Evolutionary conservation across 2,888 invertebrate genomes (phyloP), one percentile per base, ranked within the genome.

Genomic region (Hirtodrosophila duncani): DNA sequence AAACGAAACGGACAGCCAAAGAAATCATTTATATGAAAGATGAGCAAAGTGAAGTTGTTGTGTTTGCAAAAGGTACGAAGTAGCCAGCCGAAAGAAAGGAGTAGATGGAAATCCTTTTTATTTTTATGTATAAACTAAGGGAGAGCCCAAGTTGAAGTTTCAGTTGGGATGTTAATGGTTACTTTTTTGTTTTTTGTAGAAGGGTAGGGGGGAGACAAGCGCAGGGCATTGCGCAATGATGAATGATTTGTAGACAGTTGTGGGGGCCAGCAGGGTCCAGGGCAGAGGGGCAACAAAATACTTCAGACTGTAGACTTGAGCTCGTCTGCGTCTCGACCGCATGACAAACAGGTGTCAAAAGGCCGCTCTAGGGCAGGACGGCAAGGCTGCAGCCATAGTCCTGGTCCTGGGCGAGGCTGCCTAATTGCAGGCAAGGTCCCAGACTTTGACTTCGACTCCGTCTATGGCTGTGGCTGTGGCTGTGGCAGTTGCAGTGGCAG

Each of bases 291-390:
- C n/a, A n/a, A n/a, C n/a, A n/a, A n/a, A n/a, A n/a, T n/a, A n/a
- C n/a, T n/a, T n/a, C n/a, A n/a, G n/a, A n/a, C n/a, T n/a, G n/a
- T n/a, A n/a, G 23, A 14, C 23, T 34, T 16, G 36, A 39, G 11
- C 23, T n/a, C 1, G 9, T 16, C 30, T 23, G 11, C 2, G 39
- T 27, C 27, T 29, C 53, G 49, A 49, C 49, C 59, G 39, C 61
- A 72, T 61, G 67, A 62, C 69, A 74, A 77, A 82, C 83, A 83
- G 81, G 83, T 82, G 83, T 77, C n/a, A n/a, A n/a, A n/a, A n/a
- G n/a, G n/a, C n/a, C n/a, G n/a, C n/a, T n/a, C n/a, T n/a, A n/a
- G n/a, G n/a, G n/a, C n/a, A n/a, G n/a, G n/a, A n/a, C n/a, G n/a
- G n/a, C n/a, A n/a, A n/a, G n/a, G n/a, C n/a, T n/a, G n/a, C n/a